Conservation (phyloP, 2,113 vertebrate species). For the Miniopterus natalensis region DNA sequence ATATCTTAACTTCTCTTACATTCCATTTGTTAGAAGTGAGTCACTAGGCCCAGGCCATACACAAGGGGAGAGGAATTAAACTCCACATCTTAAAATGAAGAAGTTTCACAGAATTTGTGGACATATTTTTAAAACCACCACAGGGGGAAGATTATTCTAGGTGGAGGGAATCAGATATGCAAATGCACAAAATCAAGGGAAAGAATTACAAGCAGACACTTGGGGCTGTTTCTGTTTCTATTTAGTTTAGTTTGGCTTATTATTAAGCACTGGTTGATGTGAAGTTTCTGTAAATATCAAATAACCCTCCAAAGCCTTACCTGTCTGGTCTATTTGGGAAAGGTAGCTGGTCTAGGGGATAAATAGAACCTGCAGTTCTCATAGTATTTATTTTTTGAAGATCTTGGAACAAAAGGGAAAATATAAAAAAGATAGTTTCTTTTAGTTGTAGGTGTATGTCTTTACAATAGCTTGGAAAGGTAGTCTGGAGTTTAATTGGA, state of each 20-base stretch:
- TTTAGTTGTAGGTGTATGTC: not conserved
- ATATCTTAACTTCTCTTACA: not conserved
- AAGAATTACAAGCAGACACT: not conserved
- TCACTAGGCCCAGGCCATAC: not conserved
- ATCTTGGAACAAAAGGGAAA: not conserved
- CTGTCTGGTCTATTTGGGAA: not conserved
- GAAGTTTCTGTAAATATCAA: not conserved
- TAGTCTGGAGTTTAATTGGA: not conserved
- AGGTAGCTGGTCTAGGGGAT: not conserved
- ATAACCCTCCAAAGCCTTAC: not conserved
- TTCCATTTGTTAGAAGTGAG: not conserved
- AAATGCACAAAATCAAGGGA: not conserved
- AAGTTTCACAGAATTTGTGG: not conserved
- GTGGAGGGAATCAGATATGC: not conserved
- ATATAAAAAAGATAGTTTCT: not conserved
- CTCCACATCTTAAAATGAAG: not conserved
- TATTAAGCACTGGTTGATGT: not conserved
- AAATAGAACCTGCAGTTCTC: not conserved
- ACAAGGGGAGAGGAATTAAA: not conserved
- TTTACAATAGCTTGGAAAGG: slow-evolving; percentile 2
- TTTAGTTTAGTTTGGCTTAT: not conserved
- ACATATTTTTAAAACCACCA: not conserved
- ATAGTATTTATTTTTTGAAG: not conserved
- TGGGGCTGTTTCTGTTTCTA: not conserved
- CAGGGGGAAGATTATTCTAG: not conserved